Base-by-base conservation (phyloP, 2,888 invertebrate species). In the Melangyna quadrimaculata region DNA sequence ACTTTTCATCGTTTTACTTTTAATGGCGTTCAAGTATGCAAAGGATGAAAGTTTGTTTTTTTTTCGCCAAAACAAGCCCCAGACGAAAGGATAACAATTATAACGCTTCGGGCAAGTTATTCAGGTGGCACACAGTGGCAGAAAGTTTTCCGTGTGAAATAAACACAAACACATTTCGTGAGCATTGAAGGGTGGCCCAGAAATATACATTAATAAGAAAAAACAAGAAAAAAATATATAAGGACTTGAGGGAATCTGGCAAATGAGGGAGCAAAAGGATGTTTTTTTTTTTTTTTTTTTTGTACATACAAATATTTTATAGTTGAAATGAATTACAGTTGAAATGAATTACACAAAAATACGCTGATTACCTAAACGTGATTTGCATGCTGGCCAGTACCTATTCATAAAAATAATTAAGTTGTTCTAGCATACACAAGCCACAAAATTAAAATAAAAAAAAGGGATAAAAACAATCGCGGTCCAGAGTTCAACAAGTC, bases 161-260 rank as follows among this genome's bases (percentile, higher is more conserved):
- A 73, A 79, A 79, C n/a, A n/a, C n/a, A n/a, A n/a, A n/a, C 79
- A 79, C 73, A 65, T 79, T 79, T 79, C 67, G 59, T 53, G 63
- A 79, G 73, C 79, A 79, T 73, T 72, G 67, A 79, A 73, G 67
- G 45, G 59, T 59, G 69, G 27, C 37, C n/a, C 63, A 63, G 43
- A 40, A 63, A 37, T 35, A 59, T 19, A 59, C 9, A 5, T 45
- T 32, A 10, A 55, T n/a, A 32, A 27, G n/a, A 53, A 55, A 40
- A 14, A 59, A 24, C 19, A 9, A 29, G 2, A 37, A 9, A 37
- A 40, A 22, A 40, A 24, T 29, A 29, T n/a, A 17, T 17, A 45
- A 65, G 65, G 45, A 65, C 63, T 29, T 12, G 1, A 27, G 45
- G 65, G 65, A 65, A 24, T 45, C 45, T 61, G 4, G 12, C 19